A percentile compares a stretch with the other conserved stretches of the same genome.
phyloP scores from a whole-genome alignment of 2,113 vertebrate genomes.

The Amazona vittata region DNA sequence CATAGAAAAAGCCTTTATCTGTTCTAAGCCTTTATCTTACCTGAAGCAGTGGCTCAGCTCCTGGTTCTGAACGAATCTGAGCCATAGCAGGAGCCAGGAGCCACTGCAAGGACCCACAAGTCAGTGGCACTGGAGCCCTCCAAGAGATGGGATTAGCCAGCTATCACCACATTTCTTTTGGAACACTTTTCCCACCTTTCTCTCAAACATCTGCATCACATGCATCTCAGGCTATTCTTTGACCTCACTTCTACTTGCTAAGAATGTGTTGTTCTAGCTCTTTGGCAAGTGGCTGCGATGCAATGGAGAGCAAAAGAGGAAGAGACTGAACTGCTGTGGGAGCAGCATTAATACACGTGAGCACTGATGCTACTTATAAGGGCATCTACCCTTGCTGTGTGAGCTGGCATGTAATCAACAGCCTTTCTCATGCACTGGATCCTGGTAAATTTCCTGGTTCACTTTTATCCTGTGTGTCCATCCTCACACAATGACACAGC shows the following conservation, averaged over 20 bases:
- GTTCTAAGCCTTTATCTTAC: background rate
- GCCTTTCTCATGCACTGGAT: background rate
- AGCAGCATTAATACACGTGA: background rate
- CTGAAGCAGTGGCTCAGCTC: background rate
- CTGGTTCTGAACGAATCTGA: background rate
- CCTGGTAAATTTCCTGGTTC: background rate
- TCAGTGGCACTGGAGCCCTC: background rate
- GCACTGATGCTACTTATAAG: rapidly evolving
- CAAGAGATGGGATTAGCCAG: background rate
- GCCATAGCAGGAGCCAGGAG: background rate
- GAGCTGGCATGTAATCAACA: rapidly evolving
- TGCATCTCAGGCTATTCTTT: background rate
- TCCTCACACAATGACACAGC: background rate
- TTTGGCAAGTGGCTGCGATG: background rate
- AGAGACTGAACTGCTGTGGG: background rate
- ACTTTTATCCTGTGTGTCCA: background rate
- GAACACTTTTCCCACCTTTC: background rate
- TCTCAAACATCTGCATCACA: background rate
- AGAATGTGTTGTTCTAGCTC: background rate
- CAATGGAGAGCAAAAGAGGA: background rate
- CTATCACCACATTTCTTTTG: background rate
- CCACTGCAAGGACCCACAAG: rapidly evolving
- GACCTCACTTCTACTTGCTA: background rate
- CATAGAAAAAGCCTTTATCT: background rate
- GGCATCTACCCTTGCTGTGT: background rate